Evolutionary conservation across 2,888 invertebrate species (phyloP), one percentile per base, ranked within the genome.

Genomic region (Yponomeuta evonymella): DNA sequence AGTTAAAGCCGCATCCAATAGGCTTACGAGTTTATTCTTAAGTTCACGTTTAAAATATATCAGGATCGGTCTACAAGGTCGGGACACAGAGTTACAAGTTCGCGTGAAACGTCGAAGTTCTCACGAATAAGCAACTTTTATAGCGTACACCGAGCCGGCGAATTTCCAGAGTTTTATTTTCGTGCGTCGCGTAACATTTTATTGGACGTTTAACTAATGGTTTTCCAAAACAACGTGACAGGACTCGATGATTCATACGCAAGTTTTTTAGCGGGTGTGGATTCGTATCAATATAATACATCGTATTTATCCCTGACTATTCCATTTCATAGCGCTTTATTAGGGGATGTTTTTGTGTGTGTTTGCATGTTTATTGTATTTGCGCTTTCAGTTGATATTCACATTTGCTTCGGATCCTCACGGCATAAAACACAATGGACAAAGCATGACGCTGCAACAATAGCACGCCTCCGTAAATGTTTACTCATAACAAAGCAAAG

Each of bases 121-220:
- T 65, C 72, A 72, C 79, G 75, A 79, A 79, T 78, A 80, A 78
- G 77, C 79, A 80, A 81, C 78, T 80, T 82, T 83, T 81, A 82
- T 78, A 76, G 77, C 78, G 77, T 76, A 77, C 80, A 77, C 79
- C 75, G 78, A 78, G 79, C 78, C 78, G 79, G 74, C 75, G 76
- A 80, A 81, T 82, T 81, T 78, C 72, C 76, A 74, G 74, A 75
- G 79, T 81, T 84, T 83, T 83, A 80, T 84, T 83, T 81, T 79
- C 79, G 75, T 75, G 77, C 76, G 76, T 75, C 74, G 73, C 73
- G 76, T 83, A 79, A 80, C 79, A 79, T 83, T 84, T 85, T 85
- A 86, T 85, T 84, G 79, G 81, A 81, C 83, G 78, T 82, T 84
- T 81, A 83, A 83, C 82, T 83, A 86, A 87, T 86, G 85, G 83